phyloP scores from a whole-genome alignment of 1,140 invertebrate species.

The Heterodera carotae region DNA sequence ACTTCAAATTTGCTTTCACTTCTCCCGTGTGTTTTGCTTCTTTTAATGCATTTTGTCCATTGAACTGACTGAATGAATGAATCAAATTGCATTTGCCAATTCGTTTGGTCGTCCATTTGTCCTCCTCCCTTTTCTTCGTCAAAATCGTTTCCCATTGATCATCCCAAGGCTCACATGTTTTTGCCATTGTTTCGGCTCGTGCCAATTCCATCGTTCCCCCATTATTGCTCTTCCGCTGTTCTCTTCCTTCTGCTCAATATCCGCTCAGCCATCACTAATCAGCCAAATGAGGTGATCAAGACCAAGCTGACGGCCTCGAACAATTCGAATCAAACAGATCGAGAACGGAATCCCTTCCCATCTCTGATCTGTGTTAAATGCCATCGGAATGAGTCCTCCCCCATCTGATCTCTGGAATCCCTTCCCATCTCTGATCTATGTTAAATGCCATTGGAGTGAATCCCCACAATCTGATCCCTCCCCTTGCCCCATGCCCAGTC shows the following conservation, averaged over 20 bases:
- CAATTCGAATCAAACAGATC: no score
- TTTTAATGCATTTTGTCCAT: neutral
- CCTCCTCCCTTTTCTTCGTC: neutral
- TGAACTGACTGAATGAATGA: neutral
- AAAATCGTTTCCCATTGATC: neutral
- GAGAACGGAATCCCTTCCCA: no score
- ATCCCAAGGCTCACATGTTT: no score
- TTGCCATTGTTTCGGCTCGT: no score
- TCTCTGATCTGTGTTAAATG: no score
- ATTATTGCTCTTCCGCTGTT: neutral
- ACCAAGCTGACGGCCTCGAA: no score
- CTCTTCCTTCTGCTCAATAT: neutral
- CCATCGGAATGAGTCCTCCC: no score
- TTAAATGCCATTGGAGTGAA: no score
- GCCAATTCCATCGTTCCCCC: neutral
- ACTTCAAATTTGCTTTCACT: neutral
- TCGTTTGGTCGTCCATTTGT: neutral
- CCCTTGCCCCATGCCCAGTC: neutral
- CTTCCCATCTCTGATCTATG: neutral
- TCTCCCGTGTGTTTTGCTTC: slow-evolving; percentile 3
- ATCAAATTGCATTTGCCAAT: neutral
- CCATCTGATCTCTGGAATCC: neutral
- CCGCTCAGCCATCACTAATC: neutral
- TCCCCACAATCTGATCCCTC: neutral
- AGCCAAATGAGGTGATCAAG: neutral